Evolutionary conservation across 2,113 vertebrate genomes (phyloP).

Genomic region (Motacilla alba): DNA sequence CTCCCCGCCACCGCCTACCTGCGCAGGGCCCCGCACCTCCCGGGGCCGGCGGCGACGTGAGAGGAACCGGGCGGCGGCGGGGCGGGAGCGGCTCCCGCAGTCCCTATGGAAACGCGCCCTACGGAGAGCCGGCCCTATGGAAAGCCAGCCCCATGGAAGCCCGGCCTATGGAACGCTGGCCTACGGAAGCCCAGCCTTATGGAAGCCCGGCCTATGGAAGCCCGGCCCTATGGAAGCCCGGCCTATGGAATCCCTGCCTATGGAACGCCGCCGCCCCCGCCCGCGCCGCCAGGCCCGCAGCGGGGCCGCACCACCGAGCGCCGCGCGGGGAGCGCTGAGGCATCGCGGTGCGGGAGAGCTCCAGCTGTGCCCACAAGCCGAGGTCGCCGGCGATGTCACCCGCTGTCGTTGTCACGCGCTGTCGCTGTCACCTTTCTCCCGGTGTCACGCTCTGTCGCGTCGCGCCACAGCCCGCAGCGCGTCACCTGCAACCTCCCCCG

Average conservation of each 20-base stretch:
- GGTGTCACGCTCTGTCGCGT: background rate
- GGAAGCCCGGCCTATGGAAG: background rate
- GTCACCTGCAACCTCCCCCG: background rate
- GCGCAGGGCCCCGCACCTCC: background rate
- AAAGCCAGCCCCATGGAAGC: background rate
- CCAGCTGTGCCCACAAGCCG: rapidly evolving
- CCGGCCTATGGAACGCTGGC: background rate
- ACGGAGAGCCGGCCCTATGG: background rate
- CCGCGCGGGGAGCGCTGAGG: background rate
- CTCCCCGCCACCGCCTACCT: background rate
- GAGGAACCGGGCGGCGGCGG: background rate
- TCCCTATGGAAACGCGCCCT: background rate
- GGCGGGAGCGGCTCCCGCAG: background rate
- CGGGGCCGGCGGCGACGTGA: background rate
- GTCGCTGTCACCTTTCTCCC: background rate
- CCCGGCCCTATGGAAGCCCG: background rate
- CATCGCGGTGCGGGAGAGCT: rapidly evolving
- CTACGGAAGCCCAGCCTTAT: background rate
- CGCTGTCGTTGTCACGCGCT: background rate
- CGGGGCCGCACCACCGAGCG: background rate
- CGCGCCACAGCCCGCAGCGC: too few relatives aligned
- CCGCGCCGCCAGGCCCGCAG: background rate
- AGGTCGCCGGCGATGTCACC: rapidly evolving
- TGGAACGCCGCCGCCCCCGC: background rate
- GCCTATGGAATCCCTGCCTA: background rate